Base-by-base conservation (phyloP, 92 coral and sea anemone species). In the Zoanthus gigantus region DNA sequence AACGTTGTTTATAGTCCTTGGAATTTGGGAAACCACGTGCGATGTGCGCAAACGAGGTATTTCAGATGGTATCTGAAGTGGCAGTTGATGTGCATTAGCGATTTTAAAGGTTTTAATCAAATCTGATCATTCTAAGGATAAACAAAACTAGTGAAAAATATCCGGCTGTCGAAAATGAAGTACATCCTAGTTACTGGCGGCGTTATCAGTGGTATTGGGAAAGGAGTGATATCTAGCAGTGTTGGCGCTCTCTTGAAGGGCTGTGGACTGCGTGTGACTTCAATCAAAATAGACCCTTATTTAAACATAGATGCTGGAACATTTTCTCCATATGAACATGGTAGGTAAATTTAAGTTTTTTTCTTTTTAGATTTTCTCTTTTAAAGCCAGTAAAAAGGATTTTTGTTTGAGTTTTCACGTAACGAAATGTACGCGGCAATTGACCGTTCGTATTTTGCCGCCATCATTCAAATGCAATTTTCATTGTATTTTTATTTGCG, bases 301-400 rank as follows among this genome's bases (percentile, higher is more conserved):
- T 82, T 97, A 76, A 97, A 97, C 79, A 97, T 97, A 73, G 99
- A 97, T 83, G 99, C 99, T 48, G 99, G 99, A 0, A 97, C 99
- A 11, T 97, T 97, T 84, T 97, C 99, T 54, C 99, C 99, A 13
- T 97, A 94, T 86, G 99, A 97, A 87, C 99, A 97, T 76, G 99
- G 99, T 81, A 81, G 66, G 89, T 13, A 9, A 29, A 32, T 32
- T 75, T 34, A 32, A n/a, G 9, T 73, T 57, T 11, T 57, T 73
- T 56, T 9, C 15, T 12, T 37, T 9, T 9, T 5, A 7, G 28
- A 34, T 4, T 28, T 57, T 0, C 72, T 75, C 4, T 37, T 18
- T 60, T 47, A 34, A 73, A 65, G 56, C 37, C 34, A 3, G 32
- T 65, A 58, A 15, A 52, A 17, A 79, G 32, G 58, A 48, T 7